Conservation (phyloP, 2,888 invertebrate genomes). For the Empis stercorea region DNA sequence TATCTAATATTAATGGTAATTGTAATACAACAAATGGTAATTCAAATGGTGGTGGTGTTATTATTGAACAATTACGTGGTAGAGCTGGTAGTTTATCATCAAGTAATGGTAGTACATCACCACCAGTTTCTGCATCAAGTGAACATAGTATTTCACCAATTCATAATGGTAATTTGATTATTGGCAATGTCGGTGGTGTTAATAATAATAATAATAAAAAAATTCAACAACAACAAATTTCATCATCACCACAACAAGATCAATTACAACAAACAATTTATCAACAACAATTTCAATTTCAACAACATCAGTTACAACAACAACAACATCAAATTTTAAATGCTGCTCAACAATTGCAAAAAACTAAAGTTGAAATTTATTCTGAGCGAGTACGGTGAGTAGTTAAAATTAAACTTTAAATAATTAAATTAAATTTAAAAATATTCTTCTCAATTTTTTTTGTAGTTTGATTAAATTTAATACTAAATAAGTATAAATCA, state of each 20-base stretch:
- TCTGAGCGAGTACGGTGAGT: constrained; percentile 72
- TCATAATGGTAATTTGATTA: constrained; percentile 36
- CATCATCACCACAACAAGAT: constrained; percentile 13
- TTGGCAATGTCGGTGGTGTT: constrained; percentile 2
- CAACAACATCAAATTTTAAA: constrained; percentile 15
- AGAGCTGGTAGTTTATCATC: constrained; percentile 67
- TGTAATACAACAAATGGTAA: constrained; percentile 7
- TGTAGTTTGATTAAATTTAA: too few species aligned
- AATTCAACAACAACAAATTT: constrained; percentile 16
- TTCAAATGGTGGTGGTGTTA: constrained; percentile 15
- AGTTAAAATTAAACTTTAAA: constrained; percentile 15
- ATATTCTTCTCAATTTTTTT: too few species aligned
- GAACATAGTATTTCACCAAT: constrained; percentile 62
- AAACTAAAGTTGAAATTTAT: constrained; percentile 63
- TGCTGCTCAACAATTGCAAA: constrained; percentile 43
- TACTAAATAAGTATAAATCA: too few species aligned
- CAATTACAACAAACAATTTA: not conserved
- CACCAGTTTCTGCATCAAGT: constrained; percentile 61
- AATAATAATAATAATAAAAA: constrained; percentile 8
- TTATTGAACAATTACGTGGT: constrained; percentile 41
- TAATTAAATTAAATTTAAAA: too few species aligned
- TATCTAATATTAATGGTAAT: constrained; percentile 15
- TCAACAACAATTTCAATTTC: not conserved
- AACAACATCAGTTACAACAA: constrained; percentile 12
- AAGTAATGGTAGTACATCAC: constrained; percentile 66